phyloP scores from a whole-genome alignment of 2,113 vertebrate genomes.

The Tragelaphus strepsiceros region DNA sequence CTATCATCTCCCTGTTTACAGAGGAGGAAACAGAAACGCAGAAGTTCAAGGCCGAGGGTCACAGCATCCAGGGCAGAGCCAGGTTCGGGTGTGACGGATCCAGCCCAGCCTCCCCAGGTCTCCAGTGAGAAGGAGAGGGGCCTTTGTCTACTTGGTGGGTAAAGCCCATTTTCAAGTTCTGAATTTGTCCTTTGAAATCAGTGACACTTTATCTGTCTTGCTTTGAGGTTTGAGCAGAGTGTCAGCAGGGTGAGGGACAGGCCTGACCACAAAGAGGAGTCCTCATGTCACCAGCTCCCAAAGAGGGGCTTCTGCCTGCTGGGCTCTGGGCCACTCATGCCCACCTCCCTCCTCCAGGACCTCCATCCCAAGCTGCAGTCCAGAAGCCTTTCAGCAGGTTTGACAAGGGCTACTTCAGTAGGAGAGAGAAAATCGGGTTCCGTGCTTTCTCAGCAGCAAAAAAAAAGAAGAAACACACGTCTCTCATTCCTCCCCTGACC shows the following conservation, averaged over 20 bases:
- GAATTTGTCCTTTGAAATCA: conserved; percentile 57
- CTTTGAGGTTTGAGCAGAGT: conserved; percentile 77
- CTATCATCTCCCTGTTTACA: not conserved
- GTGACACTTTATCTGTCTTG: conserved; percentile 77
- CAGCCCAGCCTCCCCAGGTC: not conserved
- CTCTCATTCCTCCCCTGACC: accelerated
- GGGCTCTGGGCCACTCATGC: not conserved
- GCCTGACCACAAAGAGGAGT: conserved; percentile 71
- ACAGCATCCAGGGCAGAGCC: accelerated
- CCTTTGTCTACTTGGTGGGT: not conserved
- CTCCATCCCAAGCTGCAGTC: not conserved
- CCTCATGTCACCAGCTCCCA: conserved; percentile 76
- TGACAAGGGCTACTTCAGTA: not conserved
- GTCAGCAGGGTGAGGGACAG: conserved; percentile 76
- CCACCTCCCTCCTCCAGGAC: not conserved
- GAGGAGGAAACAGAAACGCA: not conserved
- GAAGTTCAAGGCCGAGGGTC: not conserved
- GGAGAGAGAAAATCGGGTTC: accelerated
- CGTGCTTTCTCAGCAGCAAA: not conserved
- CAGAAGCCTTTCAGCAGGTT: not conserved
- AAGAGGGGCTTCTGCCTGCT: conserved; percentile 67
- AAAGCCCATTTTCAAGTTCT: not conserved
- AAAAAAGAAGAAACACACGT: not conserved
- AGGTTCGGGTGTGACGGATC: accelerated
- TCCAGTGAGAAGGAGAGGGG: not conserved